Percentiles rank a stretch among this genome's conserved stretches.
phyloP scores from a whole-genome alignment of 1,140 invertebrate genomes.

The Euura lappo region DNA sequence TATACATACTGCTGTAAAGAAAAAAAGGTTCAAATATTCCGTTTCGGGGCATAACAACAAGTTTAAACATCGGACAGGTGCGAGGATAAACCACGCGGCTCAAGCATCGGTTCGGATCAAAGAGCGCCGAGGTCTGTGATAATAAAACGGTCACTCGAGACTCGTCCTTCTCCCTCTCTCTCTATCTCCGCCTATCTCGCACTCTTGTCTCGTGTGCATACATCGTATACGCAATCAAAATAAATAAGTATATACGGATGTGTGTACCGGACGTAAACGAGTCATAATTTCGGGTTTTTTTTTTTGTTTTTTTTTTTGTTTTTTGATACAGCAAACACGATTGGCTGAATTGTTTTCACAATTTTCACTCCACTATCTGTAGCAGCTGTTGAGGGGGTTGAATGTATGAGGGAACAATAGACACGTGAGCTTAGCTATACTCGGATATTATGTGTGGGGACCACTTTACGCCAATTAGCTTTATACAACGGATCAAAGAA shows the following conservation, averaged over 20 bases:
- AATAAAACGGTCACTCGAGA: slow-evolving; percentile 1
- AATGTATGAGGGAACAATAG: not conserved
- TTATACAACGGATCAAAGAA: not conserved
- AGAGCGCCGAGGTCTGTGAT: not conserved
- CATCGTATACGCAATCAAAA: too few relatives aligned
- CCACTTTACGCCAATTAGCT: slow-evolving; percentile 13
- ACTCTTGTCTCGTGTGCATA: too few relatives aligned
- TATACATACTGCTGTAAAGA: too few relatives aligned
- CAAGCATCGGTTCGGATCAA: not conserved
- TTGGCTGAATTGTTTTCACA: too few relatives aligned
- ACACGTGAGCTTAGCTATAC: not conserved
- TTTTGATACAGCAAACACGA: not conserved
- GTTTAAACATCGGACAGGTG: not conserved
- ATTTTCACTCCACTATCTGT: too few relatives aligned
- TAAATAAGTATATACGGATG: too few relatives aligned
- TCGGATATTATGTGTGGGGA: not conserved
- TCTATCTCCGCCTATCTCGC: not conserved
- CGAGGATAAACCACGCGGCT: not conserved
- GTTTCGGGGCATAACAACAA: not conserved
- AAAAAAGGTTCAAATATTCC: too few relatives aligned
- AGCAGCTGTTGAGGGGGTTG: too few relatives aligned
- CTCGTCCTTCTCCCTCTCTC: not conserved
- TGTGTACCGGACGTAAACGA: too few relatives aligned
- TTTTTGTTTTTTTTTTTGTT: too few relatives aligned
- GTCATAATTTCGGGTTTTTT: too few relatives aligned